These are phyloP conservation scores for Caenorhabditis latens DNA, from an alignment of 1,140 invertebrate species.

Conservation along the genomic window DNA sequence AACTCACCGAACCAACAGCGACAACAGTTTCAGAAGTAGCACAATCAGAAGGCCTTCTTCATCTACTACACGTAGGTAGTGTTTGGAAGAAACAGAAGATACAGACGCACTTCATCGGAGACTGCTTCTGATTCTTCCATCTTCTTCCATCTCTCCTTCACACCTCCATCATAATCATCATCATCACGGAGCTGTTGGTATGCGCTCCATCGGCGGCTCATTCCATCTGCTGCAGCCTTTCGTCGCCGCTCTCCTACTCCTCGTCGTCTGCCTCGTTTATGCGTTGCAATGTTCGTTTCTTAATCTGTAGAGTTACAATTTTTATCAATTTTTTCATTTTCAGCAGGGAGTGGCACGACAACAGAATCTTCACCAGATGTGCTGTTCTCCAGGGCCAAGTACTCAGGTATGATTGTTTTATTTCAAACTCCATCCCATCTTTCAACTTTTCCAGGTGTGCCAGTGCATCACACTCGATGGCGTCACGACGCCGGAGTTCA, in stretches of 20 bases:
- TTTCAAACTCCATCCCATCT: background rate
- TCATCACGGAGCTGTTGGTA: constrained; percentile 54
- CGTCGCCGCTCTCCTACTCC: constrained; percentile 53
- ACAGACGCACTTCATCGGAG: constrained; percentile 39
- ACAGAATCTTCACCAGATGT: constrained; percentile 31
- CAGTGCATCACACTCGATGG: constrained; percentile 50
- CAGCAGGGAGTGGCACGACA: constrained; percentile 46
- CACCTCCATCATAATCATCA: constrained; percentile 34
- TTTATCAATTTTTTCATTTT: background rate
- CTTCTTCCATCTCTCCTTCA: background rate
- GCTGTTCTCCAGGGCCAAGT: constrained; percentile 55
- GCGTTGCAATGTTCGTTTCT: constrained; percentile 36
- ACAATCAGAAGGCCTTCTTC: background rate
- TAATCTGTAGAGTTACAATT: background rate
- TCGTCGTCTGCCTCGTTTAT: constrained; percentile 48
- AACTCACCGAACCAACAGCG: constrained; percentile 1
- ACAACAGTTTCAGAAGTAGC: background rate
- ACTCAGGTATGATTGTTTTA: background rate
- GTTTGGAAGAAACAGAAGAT: constrained; percentile 34
- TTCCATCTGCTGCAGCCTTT: constrained; percentile 52
- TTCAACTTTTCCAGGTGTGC: background rate
- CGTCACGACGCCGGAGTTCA: constrained; percentile 28
- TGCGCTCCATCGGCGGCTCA: constrained; percentile 52
- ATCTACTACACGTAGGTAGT: constrained; percentile 14
- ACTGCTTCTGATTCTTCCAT: constrained; percentile 4